Evolutionary conservation across 2,888 invertebrate species (phyloP).

Genomic region (Blastobasis lacticolella): DNA sequence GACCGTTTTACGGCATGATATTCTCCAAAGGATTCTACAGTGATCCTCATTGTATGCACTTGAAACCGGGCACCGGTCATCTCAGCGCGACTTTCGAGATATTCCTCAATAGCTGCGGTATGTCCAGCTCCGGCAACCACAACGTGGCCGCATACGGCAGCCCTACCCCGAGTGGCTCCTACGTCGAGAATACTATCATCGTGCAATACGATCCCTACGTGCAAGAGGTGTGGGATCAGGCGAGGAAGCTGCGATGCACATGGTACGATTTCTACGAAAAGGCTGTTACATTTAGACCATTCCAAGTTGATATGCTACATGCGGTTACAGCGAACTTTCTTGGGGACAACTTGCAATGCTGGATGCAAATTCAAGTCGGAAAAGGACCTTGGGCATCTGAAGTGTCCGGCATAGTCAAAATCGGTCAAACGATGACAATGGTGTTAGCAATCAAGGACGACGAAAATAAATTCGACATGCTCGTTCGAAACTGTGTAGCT

Average conservation of each 20-base stretch:
- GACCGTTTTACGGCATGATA: constrained; percentile 96
- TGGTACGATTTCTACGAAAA: constrained; percentile 98
- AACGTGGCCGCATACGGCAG: constrained; percentile 88
- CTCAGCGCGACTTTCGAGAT: constrained; percentile 95
- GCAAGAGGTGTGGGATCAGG: constrained; percentile 97
- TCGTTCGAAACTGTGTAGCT: constrained; percentile 94
- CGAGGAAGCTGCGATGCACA: constrained; percentile 91
- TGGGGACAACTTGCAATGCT: constrained; percentile 95
- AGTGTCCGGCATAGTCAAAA: constrained; percentile 95
- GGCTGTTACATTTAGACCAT: constrained; percentile 94
- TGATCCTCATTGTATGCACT: constrained; percentile 91
- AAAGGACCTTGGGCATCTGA: constrained; percentile 98
- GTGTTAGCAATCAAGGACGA: constrained; percentile 96
- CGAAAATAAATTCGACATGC: constrained; percentile 96
- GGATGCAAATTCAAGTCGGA: constrained; percentile 98
- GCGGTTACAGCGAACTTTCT: constrained; percentile 96
- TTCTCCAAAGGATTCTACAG: constrained; percentile 96
- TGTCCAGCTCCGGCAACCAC: constrained; percentile 94
- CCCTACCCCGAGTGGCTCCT: constrained; percentile 92
- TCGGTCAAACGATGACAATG: constrained; percentile 98
- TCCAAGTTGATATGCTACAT: constrained; percentile 96
- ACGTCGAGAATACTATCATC: constrained; percentile 95
- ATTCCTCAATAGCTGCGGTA: constrained; percentile 93
- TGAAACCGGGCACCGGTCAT: constrained; percentile 93
- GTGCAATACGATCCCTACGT: constrained; percentile 96